These are phyloP conservation scores for Galaxias olidus DNA, from an alignment of 2,797 vertebrate species.

Conservation along the genomic window DNA sequence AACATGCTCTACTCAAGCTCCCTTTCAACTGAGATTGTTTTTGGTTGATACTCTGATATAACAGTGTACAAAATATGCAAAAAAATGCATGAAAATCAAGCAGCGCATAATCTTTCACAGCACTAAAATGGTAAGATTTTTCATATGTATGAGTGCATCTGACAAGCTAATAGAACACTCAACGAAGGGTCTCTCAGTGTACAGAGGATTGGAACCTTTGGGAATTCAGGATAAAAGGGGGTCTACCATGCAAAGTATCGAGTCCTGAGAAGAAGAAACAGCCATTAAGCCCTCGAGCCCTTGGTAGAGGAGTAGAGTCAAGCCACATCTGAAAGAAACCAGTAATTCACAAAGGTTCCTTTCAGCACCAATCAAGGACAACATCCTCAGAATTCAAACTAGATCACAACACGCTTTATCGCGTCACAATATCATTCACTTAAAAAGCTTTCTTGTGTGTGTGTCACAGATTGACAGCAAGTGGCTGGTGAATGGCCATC, in stretches of 20 bases:
- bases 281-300: slow-evolving; percentile 37
- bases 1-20: too few relatives aligned
- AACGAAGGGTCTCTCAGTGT: slow-evolving; percentile 17
- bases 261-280: too few relatives aligned
- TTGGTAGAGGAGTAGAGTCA: slow-evolving; percentile 36
- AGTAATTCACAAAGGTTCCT: slow-evolving; percentile 45
- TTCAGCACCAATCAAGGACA: slow-evolving; percentile 45
- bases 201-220: slow-evolving; percentile 13
- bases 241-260: slow-evolving; percentile 33
- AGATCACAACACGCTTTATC: slow-evolving; percentile 18
- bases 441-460: slow-evolving; percentile 12
- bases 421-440: slow-evolving; percentile 28
- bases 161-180: slow-evolving; percentile 21
- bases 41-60: too few relatives aligned
- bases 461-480: slow-evolving; percentile 3
- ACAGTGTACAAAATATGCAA: too few relatives aligned
- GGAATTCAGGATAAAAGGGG: slow-evolving; percentile 8
- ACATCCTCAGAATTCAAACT: slow-evolving; percentile 43
- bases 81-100: too few relatives aligned
- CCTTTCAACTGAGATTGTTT: too few relatives aligned
- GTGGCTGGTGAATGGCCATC: slow-evolving; percentile 10
- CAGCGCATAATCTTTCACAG: too few relatives aligned
- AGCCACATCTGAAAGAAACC: slow-evolving; percentile 33
- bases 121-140: slow-evolving; percentile 30
- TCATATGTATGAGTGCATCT: slow-evolving; percentile 24